These are phyloP conservation scores for Dicroscelio sp. DNA, from an alignment of 2,888 invertebrate species.

Conservation along the genomic window DNA sequence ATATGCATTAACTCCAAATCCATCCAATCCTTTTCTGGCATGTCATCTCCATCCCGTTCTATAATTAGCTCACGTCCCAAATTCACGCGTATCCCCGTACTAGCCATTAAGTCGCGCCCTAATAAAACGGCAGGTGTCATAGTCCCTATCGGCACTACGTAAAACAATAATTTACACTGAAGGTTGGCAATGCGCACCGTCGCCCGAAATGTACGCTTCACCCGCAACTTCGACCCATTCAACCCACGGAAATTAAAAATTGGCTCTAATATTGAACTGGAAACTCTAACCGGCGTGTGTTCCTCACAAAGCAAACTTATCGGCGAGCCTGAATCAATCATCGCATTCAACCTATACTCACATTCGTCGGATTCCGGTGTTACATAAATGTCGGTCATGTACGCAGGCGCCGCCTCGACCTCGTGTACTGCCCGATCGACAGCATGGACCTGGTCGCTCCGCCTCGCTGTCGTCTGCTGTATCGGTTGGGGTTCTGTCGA, in stretches of 20 bases:
- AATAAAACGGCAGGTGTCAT: not conserved
- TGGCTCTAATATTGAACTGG: no score
- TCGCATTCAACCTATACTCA: not conserved
- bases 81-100: not conserved
- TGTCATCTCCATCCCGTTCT: not conserved
- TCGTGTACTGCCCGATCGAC: not conserved
- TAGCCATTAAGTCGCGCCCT: not conserved
- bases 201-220: not conserved
- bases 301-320: not conserved
- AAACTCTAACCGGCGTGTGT: not conserved
- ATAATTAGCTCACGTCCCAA: not conserved
- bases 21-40: not conserved
- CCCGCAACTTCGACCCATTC: not conserved
- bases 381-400: slow-evolving; percentile 6
- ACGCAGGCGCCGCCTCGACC: not conserved
- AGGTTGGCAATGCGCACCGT: not conserved
- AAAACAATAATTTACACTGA: not conserved
- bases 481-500: not conserved
- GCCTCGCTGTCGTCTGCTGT: not conserved
- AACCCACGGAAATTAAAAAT: not conserved
- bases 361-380: not conserved
- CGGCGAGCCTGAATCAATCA: not conserved
- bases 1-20: not conserved
- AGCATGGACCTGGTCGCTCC: no score
- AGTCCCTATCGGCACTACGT: not conserved